These are phyloP conservation scores for Phalacrocorax pelagicus DNA, from an alignment of 2,113 vertebrate species.

Conservation along the genomic window DNA sequence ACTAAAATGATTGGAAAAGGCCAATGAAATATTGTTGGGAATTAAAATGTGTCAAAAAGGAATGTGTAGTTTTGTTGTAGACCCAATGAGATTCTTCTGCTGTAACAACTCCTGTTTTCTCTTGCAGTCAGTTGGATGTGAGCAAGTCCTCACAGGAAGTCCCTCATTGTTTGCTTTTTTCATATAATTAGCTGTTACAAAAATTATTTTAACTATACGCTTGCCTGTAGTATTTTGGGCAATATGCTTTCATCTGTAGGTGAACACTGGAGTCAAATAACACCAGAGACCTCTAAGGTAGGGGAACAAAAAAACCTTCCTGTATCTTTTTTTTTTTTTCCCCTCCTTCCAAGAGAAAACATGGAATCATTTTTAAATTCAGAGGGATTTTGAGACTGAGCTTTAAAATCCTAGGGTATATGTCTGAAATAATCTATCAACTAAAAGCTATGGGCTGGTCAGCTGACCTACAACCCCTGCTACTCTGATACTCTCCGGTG, in stretches of 20 bases:
- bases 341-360: neutral
- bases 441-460: conserved; percentile 59
- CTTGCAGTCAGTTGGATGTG: neutral
- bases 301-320: neutral
- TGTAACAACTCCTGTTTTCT: neutral
- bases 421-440: conserved; percentile 67
- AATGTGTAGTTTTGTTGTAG: neutral
- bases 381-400: conserved; percentile 57
- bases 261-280: neutral
- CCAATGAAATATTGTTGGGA: neutral
- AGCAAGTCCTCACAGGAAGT: neutral
- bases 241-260: neutral
- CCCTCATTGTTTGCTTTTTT: neutral
- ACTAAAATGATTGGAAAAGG: neutral
- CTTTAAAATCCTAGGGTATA: conserved; percentile 64
- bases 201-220: neutral
- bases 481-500: conserved; percentile 34
- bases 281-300: neutral
- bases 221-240: neutral
- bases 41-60: neutral
- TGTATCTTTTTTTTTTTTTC: neutral
- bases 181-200: neutral
- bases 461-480: conserved; percentile 56
- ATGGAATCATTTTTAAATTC: conserved; percentile 65
- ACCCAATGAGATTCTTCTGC: neutral